A percentile compares a stretch with the other conserved stretches of the same genome.
Evolutionary conservation across 35 echinoderm and acorn worm species (phyloP).

Genomic region (Eucidaris tribuloides): DNA sequence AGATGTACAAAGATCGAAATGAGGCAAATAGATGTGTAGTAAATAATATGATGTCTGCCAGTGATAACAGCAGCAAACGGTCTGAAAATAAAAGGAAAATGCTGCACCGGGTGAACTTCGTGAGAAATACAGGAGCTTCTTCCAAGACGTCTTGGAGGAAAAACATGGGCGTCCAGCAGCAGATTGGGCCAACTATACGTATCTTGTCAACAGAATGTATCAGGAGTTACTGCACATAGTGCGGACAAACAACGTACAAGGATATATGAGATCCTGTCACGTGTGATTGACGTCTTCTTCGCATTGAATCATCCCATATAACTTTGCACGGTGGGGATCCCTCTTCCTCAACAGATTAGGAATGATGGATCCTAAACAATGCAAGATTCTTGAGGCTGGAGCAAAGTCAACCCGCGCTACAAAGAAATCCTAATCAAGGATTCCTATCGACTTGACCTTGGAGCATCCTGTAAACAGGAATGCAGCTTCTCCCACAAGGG

Average conservation of each 20-base stretch:
- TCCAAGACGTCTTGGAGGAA: constrained; percentile 16
- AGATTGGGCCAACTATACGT: constrained; percentile 60
- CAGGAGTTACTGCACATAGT: constrained; percentile 54
- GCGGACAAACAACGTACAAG: constrained; percentile 64
- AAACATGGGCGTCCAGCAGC: constrained; percentile 35
- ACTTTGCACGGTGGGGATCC: constrained; percentile 76
- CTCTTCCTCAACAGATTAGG: constrained; percentile 73
- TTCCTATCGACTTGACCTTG: constrained; percentile 63
- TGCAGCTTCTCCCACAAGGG: constrained; percentile 59
- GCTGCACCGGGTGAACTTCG: constrained; percentile 2
- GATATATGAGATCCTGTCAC: constrained; percentile 52
- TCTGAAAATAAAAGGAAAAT: not conserved
- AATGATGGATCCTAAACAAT: constrained; percentile 8
- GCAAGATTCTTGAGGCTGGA: constrained; percentile 53
- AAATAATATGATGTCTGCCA: constrained; percentile 9
- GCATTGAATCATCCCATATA: constrained; percentile 62
- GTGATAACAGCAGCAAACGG: constrained; percentile 26
- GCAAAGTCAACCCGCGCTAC: constrained; percentile 84
- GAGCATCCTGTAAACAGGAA: constrained; percentile 77
- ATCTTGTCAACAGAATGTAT: constrained; percentile 66
- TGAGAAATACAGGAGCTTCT: constrained; percentile 38
- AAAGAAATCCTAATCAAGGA: constrained; percentile 48
- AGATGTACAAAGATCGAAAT: constrained; percentile 68
- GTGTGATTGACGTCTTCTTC: constrained; percentile 54
- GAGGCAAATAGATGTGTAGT: constrained; percentile 54